phyloP scores from a whole-genome alignment of 1,140 invertebrate species.

The Theocolax elegans region DNA sequence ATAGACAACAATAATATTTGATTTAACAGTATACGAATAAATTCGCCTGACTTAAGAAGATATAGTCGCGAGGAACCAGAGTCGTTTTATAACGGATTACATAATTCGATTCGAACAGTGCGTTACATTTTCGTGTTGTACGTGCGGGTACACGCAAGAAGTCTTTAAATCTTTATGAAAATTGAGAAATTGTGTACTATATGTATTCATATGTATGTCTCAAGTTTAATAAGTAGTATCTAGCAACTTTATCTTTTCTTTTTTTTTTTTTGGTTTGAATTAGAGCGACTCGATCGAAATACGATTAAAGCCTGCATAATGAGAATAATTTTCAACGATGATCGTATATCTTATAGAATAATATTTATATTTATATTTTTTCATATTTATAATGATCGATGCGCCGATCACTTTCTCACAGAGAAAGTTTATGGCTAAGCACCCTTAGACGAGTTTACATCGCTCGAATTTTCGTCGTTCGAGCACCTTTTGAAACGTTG shows the following conservation, averaged over 20 bases:
- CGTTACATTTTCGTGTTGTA: background rate
- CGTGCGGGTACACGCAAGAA: background rate
- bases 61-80: too few species aligned
- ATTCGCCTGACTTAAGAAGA: too few species aligned
- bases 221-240: conserved; percentile 3
- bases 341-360: conserved; percentile 14
- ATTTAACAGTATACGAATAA: too few species aligned
- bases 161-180: conserved; percentile 23
- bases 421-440: too few species aligned
- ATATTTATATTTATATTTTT: conserved; percentile 30
- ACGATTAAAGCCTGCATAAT: conserved; percentile 4
- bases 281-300: background rate
- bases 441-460: too few species aligned
- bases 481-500: conserved; percentile 3
- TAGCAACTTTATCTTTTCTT: too few species aligned
- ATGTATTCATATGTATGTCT: background rate
- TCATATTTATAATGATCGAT: conserved; percentile 14
- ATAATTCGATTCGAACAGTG: too few species aligned
- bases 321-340: conserved; percentile 5
- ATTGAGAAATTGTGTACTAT: conserved; percentile 8
- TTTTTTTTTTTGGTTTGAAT: background rate
- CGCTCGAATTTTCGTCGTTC: background rate
- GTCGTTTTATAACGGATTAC: too few species aligned
- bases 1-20: too few species aligned
- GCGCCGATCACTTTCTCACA: conserved; percentile 29